Conservation (phyloP, 2,888 invertebrate genomes). For the Andricus curvator region DNA sequence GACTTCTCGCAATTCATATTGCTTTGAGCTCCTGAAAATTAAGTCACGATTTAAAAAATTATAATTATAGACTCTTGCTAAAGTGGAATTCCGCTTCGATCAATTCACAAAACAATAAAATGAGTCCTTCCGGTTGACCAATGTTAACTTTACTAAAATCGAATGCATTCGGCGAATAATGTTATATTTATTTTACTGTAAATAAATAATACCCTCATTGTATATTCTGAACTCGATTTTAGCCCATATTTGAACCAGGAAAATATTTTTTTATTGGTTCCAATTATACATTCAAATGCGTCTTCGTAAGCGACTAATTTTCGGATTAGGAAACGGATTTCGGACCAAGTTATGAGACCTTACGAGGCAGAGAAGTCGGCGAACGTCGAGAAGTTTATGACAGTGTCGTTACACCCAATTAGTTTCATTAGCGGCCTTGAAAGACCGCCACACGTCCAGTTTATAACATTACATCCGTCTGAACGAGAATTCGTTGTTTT, state of each 20-base stretch:
- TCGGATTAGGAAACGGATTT: slow-evolving; percentile 9
- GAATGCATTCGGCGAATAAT: neutral
- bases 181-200: no score
- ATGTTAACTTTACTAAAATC: neutral
- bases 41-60: neutral
- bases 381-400: slow-evolving; percentile 55
- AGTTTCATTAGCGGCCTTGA: slow-evolving; percentile 70
- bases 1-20: no score
- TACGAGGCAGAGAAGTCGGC: slow-evolving; percentile 36
- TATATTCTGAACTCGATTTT: neutral
- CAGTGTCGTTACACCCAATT: slow-evolving; percentile 71
- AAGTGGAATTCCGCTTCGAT: slow-evolving; percentile 6
- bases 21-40: neutral
- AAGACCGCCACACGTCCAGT: slow-evolving; percentile 46
- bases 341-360: neutral
- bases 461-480: neutral
- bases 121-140: neutral
- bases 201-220: no score
- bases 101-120: neutral
- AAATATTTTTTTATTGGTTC: neutral
- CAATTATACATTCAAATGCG: neutral
- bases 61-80: neutral
- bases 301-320: neutral
- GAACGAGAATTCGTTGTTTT: neutral
- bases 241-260: neutral